Evolutionary conservation across 2,888 invertebrate species (phyloP), one percentile per base, ranked within the genome.

Genomic region (Calliscelio sp.): DNA sequence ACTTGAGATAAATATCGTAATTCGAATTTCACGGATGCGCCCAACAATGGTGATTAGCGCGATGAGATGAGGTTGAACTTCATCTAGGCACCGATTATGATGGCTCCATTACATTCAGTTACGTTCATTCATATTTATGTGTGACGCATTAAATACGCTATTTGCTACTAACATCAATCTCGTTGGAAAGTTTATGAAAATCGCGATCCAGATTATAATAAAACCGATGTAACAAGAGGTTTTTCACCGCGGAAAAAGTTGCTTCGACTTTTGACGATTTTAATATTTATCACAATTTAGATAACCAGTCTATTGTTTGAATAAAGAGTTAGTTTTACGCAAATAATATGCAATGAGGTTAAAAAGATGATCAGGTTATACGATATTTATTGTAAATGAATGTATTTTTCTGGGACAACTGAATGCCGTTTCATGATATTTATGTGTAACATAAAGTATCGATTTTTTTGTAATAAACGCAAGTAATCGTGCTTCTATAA

Each of bases 71-170:
- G 63, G 77, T 73, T 85, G 85, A 83, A 85, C 82, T 75, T 71
- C 63, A 53, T 51, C 49, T 32, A 49, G n/a, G 38, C 32, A 70
- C 44, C 53, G 66, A 73, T 81, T 75, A 79, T 59, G 71, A 57
- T 28, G 44, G 57, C 57, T 68, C 63, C 22, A 77, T 80, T 75
- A 77, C 70, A 78, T 81, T 85, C 75, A 57, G 79, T 79, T 81
- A 78, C 73, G 49, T 82, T 80, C 81, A 80, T 81, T 74, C 80
- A 83, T 83, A 83, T 85, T 80, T 85, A 83, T 85, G 35, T 63
- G 66, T 35, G 46, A 80, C 38, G 65, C 70, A 74, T 75, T 41
- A 71, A 55, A 63, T 71, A 49, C 57, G 55, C 41, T 49, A 59
- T 75, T 85, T 70, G 55, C 81, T 63, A 75, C 63, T 81, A 78